Evolutionary conservation across 2,888 invertebrate species (phyloP), one percentile per base, ranked within the genome.

Genomic region (Apamea anceps): DNA sequence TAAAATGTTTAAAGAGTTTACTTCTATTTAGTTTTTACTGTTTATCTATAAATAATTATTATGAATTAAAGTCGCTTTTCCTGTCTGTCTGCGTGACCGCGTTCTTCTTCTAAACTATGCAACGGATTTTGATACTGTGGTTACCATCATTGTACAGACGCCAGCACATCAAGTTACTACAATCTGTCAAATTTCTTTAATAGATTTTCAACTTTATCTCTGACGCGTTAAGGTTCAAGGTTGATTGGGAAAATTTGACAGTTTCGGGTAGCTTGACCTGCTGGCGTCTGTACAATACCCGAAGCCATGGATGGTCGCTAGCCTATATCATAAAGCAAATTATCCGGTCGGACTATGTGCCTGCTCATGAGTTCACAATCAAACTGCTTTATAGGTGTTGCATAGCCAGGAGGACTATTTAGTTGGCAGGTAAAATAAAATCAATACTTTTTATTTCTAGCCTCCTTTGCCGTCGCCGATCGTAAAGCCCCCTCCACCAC

Each of bases 401-500:
- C 48, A 57, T 15, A 45, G 6, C 21, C 62, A 62, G 8, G 13
- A 25, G 15, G 6, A 42, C 18, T 37, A n/a, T 28, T 5, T n/a
- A 48, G 10, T 15, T 68, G 18, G 57, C 25, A 68, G 37, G 21
- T 51, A 48, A 66, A 62, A 74, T 51, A 21, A 57, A 18, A 18
- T 7, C 25, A 21, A 37, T 32, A 2, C n/a, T 54, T 62, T 76
- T 57, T 72, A 60, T 63, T 79, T 86, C n/a, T 82, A 96, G 95
- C 96, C 95, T 2, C 95, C 95, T 2, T 85, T 95, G 70, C 95
- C 96, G 28, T 89, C 92, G 28, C 94, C 95, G 18, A 80, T 93
- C 2, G 87, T 87, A 66, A 95, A 96, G 85, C 95, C 95, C 1
- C 95, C 96, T 13, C 96, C 95, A 2, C 96, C 96, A 21, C 95